Conservation (phyloP, 2,888 invertebrate genomes). For the Nomada fabriciana region DNA sequence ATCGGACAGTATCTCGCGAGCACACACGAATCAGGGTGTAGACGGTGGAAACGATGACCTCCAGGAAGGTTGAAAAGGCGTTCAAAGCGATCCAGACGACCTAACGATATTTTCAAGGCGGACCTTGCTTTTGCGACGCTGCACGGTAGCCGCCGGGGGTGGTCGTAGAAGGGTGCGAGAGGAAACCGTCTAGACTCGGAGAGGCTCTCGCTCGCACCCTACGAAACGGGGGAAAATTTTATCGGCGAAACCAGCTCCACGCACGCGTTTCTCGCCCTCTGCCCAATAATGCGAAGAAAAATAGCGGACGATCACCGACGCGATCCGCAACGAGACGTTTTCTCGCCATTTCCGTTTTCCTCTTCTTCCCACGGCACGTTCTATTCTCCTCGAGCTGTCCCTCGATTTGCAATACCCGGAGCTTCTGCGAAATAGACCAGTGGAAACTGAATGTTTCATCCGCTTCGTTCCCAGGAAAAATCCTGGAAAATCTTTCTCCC, state of each 20-base stretch:
- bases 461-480: background rate
- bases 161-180: constrained; percentile 49
- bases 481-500: background rate
- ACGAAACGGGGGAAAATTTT: constrained; percentile 49
- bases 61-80: constrained; percentile 59
- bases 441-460: background rate
- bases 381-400: background rate
- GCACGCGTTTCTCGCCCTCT: constrained; percentile 28
- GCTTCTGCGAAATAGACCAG: too few relatives aligned
- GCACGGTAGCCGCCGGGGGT: constrained; percentile 46
- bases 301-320: constrained; percentile 47
- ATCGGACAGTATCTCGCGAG: background rate
- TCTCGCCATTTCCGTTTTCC: constrained; percentile 34
- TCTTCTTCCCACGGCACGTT: constrained; percentile 37
- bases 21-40: constrained; percentile 30
- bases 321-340: constrained; percentile 40
- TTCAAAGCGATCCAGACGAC: constrained; percentile 63
- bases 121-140: constrained; percentile 58
- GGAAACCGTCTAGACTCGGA: constrained; percentile 76
- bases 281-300: constrained; percentile 60
- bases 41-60: constrained; percentile 60
- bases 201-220: constrained; percentile 30
- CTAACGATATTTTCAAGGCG: constrained; percentile 64
- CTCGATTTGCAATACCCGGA: too few relatives aligned
- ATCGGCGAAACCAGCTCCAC: constrained; percentile 47